Evolutionary conservation across 2,888 invertebrate genomes (phyloP), one percentile per base, ranked within the genome.

Genomic region (Acleris cristana): DNA sequence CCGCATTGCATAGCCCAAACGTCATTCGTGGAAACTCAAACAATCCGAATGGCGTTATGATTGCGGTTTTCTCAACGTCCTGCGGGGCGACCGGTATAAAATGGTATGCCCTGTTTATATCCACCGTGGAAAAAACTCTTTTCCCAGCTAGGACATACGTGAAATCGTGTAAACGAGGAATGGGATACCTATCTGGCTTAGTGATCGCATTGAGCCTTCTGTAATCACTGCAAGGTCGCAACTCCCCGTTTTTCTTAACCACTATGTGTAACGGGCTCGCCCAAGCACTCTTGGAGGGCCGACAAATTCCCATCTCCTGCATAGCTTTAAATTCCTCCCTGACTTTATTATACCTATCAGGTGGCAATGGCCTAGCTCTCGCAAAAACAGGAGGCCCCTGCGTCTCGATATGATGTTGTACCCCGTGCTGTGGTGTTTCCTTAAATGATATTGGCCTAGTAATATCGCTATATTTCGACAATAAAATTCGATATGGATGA

Each of bases 51-150:
- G 80, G 80, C 1, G 83, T 83, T 1, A 71, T 79, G 2, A 83
- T 75, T 0, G 82, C 85, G 0, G 86, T 86, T 69, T 89, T 86
- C 0, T 68, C 73, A 6, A 84, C 72, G 72, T 85, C 84, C 5
- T 73, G 76, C 10, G 64, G 53, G 2, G 70, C 70, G 0, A 88
- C 74, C 2, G 80, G 79, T 16, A 89, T 83, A 44, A 79, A 81
- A 62, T 82, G 76, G 64, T 80, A 87, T 0, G 84, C 84, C 19
- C 74, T 62, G 6, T 72, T 71, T 21, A 86, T 71, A 71, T 86
- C 83, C 2, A 85, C 69, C 8, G 59, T 70, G 0, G 76, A 73
- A 66, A 82, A 82, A 12, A 80, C 65, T 3, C 58, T 74, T 53
- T 73, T 76, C 0, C 74, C 75, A 10, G 58, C 18, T 6, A 68